Base-by-base conservation (phyloP, 2,888 invertebrate species). In the Shargacucullia verbasci region DNA sequence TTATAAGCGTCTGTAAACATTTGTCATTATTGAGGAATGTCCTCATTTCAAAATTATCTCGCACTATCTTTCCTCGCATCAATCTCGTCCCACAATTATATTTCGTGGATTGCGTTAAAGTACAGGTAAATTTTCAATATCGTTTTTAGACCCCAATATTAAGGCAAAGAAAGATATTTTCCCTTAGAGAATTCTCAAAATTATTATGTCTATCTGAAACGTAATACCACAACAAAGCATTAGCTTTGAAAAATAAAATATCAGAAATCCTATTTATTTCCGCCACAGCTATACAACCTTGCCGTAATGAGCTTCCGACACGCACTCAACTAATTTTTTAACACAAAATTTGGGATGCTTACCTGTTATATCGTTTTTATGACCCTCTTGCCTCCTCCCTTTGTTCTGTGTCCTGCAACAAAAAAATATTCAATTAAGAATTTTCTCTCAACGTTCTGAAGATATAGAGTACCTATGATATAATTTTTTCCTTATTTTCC, bases 311-410 rank as follows among this genome's bases (percentile, higher is more conserved):
- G 20, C 25, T 49, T 31, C 27, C 10, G 35, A 12, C 62, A 68
- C 44, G 69, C 49, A 60, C 39, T 49, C 41, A 25, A 29, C 29
- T 12, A 54, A 59, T 63, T 70, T 65, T 66, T 57, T 43, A 15
- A 35, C 48, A 40, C 44, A 41, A 64, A 59, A 46, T 39, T 59
- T 9, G 14, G 29, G 10, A 15, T 37, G 41, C 76, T 75, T 62
- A 75, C 75, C 78, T 75, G 13, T 58, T 65, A 57, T 74, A 59
- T 59, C 35, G 20, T 67, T 59, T 31, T 63, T 66, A 50, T 44
- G 27, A 39, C 46, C 34, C 45, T 41, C 39, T 33, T 15, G 48
- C 35, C 43, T 47, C 37, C 25, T 57, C 2, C n/a, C n/a, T 49
- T 53, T 47, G 13, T 63, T 46, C 47, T 39, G 46, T 20, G 34